Conservation (phyloP, 2,797 vertebrate genomes). For the Coracias cyanogaster region DNA sequence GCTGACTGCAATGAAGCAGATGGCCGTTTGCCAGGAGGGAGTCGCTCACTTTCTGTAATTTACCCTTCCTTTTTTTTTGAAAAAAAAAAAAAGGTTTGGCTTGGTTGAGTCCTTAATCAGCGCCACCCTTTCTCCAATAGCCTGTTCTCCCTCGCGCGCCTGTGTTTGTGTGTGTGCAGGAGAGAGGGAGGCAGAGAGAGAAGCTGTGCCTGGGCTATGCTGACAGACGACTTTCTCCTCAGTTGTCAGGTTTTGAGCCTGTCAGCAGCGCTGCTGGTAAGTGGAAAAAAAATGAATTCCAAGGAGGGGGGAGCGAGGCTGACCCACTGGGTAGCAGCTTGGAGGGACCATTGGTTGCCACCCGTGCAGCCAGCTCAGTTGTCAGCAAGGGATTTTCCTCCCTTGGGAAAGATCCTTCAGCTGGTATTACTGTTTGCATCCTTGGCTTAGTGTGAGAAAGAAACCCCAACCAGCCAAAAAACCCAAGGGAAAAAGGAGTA, state of each 20-base stretch:
- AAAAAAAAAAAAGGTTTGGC: not conserved
- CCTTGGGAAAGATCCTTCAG: slow-evolving; percentile 43
- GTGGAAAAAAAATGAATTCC: not conserved
- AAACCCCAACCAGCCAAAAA: not conserved
- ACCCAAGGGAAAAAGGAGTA: not conserved
- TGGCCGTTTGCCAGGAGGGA: slow-evolving; percentile 20
- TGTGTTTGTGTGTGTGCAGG: not conserved
- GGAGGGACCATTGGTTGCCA: not conserved
- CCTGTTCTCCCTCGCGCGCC: not conserved
- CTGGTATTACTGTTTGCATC: slow-evolving; percentile 44
- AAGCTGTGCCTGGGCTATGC: slow-evolving; percentile 26
- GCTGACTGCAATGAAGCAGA: not conserved
- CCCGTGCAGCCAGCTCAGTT: slow-evolving; percentile 8
- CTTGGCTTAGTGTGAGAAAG: slow-evolving; percentile 58
- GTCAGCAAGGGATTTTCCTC: slow-evolving; percentile 6
- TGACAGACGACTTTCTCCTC: slow-evolving; percentile 68
- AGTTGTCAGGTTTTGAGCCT: slow-evolving; percentile 70
- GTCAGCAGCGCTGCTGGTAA: slow-evolving; percentile 70
- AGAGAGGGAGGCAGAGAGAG: slow-evolving; percentile 13
- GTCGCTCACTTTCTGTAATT: slow-evolving; percentile 43
- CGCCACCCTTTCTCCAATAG: slow-evolving; percentile 37
- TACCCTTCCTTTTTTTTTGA: not conserved
- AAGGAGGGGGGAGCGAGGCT: not conserved
- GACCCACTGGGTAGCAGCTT: not conserved
- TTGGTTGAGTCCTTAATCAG: slow-evolving; percentile 10